Conservation (phyloP, 2,888 invertebrate genomes). For the Drosophila putrida region DNA sequence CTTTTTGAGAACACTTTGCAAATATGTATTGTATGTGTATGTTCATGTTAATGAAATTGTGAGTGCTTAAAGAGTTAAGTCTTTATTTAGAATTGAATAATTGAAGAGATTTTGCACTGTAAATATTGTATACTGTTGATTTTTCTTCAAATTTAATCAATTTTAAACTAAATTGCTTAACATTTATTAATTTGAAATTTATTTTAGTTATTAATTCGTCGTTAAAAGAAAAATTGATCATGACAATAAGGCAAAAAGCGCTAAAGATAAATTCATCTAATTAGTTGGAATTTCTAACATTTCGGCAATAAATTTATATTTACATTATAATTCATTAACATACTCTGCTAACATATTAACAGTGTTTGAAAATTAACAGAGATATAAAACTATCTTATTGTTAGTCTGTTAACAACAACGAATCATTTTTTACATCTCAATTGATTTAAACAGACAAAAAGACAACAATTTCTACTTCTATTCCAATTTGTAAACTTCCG, state of each 20-base stretch:
- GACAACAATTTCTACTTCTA: too few species aligned
- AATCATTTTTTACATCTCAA: too few species aligned
- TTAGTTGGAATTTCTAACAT: too few species aligned
- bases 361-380: too few species aligned
- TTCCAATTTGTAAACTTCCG: too few species aligned
- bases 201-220: too few species aligned
- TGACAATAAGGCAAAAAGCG: too few species aligned
- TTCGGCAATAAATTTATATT: too few species aligned
- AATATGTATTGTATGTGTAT: neutral
- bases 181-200: neutral
- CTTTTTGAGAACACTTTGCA: neutral
- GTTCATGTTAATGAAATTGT: neutral
- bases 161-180: neutral
- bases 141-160: neutral
- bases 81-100: slow-evolving; percentile 2
- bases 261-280: too few species aligned
- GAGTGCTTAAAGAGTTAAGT: neutral
- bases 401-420: neutral
- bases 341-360: neutral
- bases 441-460: too few species aligned
- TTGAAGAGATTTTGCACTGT: neutral
- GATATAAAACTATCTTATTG: neutral
- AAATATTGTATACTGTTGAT: neutral
- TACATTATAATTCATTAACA: too few species aligned
- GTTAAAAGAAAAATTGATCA: too few species aligned